Evolutionary conservation across 92 coral and sea anemone species (phyloP).

Genomic region (Bergia sp.): DNA sequence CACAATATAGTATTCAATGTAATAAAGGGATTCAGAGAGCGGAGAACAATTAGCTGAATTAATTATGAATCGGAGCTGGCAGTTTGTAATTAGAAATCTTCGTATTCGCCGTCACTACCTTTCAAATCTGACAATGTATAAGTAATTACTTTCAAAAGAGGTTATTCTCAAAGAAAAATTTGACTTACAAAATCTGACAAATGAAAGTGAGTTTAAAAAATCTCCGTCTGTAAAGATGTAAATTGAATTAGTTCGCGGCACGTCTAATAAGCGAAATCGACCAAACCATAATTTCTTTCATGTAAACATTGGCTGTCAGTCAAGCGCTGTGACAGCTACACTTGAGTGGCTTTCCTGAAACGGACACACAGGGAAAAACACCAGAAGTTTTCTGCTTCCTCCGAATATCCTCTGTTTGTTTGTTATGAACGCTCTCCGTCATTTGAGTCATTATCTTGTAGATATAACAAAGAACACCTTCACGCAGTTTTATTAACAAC

Average conservation of each 20-base stretch:
- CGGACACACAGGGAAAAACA: conserved; percentile 17
- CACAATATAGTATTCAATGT: conserved; percentile 5
- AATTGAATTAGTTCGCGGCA: conserved; percentile 8
- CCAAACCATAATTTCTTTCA: conserved; percentile 46
- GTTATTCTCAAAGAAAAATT: neutral
- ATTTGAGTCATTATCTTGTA: conserved; percentile 2
- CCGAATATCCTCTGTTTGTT: neutral
- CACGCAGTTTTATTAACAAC: conserved; percentile 22
- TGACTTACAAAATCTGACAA: neutral
- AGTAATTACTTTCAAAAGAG: conserved; percentile 39
- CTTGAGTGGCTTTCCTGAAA: conserved; percentile 47
- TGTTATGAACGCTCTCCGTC: neutral
- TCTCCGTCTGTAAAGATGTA: neutral
- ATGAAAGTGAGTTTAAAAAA: neutral
- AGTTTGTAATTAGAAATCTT: conserved; percentile 40
- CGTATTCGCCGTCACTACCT: conserved; percentile 6
- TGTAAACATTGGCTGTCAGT: conserved; percentile 43
- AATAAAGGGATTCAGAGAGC: conserved; percentile 33
- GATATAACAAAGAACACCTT: neutral
- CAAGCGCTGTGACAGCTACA: conserved; percentile 44
- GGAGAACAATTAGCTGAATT: conserved; percentile 40
- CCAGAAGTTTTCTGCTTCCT: neutral
- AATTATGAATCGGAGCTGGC: conserved; percentile 32
- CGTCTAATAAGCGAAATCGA: neutral
- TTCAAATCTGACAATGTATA: conserved; percentile 20